Percentiles rank a stretch among this genome's conserved stretches.
These are phyloP conservation scores for Blennius ocellaris DNA, from an alignment of 2,113 vertebrate genomes.

Conservation along the genomic window DNA sequence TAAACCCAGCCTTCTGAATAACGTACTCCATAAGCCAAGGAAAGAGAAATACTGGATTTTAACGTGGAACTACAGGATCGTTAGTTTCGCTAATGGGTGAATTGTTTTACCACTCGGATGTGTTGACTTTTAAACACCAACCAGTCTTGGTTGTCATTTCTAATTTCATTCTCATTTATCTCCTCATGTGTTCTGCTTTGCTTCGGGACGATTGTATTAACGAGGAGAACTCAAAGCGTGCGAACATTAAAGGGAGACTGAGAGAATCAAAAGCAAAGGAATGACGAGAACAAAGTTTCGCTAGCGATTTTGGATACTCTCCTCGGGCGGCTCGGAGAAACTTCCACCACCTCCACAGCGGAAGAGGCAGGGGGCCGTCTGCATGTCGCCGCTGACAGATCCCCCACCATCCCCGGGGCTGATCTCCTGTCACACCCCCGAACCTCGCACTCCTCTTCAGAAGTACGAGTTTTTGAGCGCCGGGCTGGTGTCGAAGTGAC, in stretches of 20 bases:
- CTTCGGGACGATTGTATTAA: no score
- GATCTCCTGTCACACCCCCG: constrained; percentile 40
- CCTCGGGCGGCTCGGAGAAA: constrained; percentile 29
- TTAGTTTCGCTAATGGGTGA: no score
- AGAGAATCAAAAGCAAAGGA: constrained; percentile 6
- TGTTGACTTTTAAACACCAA: no score
- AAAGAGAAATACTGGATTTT: no score
- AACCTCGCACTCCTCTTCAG: constrained; percentile 22
- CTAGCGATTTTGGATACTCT: constrained; percentile 15
- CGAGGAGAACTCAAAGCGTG: no score
- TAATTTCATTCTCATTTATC: no score
- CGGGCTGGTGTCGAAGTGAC: constrained; percentile 48
- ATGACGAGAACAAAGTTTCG: not conserved
- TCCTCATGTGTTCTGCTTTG: no score
- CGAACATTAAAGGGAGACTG: not conserved
- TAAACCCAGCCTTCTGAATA: no score
- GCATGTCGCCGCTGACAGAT: constrained; percentile 19
- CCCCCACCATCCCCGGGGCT: constrained; percentile 33
- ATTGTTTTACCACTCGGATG: no score
- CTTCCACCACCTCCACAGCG: constrained; percentile 18
- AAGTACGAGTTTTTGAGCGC: constrained; percentile 22
- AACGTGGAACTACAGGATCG: no score
- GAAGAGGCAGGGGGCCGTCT: constrained; percentile 11
- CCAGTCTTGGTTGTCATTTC: no score
- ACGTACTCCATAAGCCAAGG: no score